Conservation (phyloP, 2,113 vertebrate species). For the Dipodomys merriami region DNA sequence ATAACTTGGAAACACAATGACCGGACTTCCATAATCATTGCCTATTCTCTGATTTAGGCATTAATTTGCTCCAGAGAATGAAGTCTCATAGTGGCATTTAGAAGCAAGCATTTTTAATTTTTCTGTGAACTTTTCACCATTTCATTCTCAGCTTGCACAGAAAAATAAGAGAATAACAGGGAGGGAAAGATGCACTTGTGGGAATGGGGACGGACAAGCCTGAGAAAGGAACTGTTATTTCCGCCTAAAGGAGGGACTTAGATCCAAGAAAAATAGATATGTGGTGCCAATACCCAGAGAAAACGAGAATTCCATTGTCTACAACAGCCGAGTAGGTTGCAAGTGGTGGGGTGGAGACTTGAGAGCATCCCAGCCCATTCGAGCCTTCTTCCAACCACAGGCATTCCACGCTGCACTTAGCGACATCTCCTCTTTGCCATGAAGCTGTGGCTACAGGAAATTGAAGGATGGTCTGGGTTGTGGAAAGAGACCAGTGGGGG, state of each 20-base stretch:
- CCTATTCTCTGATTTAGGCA: background rate
- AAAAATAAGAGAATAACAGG: background rate
- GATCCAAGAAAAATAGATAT: background rate
- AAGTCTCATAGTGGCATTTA: too few relatives aligned
- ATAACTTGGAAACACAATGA: background rate
- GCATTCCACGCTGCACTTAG: background rate
- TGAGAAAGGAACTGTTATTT: background rate
- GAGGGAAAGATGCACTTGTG: background rate
- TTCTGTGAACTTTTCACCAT: background rate
- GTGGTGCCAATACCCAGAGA: background rate
- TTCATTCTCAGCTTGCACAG: background rate
- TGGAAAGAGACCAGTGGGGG: too few relatives aligned
- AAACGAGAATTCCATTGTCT: fast-evolving
- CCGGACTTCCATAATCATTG: background rate
- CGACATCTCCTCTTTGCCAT: background rate
- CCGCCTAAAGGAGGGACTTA: fast-evolving
- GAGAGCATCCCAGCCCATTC: background rate
- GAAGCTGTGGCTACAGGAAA: background rate
- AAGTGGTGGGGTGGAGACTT: background rate
- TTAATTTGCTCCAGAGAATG: background rate
- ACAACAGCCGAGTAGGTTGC: background rate
- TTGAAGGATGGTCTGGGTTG: too few relatives aligned
- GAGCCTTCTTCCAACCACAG: background rate
- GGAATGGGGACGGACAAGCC: background rate
- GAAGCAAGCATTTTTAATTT: background rate